A percentile compares a stretch with the other conserved stretches of the same genome.
Evolutionary conservation across 2,888 invertebrate species (phyloP).

Genomic region (Dynastes tityus): DNA sequence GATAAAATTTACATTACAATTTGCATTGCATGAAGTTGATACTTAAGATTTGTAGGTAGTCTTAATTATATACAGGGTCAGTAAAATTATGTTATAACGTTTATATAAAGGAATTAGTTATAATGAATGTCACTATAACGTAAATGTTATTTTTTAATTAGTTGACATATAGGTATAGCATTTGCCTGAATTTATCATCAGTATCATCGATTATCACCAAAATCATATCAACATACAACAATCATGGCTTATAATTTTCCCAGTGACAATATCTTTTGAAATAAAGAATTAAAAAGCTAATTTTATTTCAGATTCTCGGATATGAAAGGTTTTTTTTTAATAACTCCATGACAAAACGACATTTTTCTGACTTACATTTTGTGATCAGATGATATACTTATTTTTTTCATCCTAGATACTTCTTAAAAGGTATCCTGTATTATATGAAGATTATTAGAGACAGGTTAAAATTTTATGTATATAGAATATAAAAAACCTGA

Average conservation of each 20-base stretch:
- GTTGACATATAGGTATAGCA: too few relatives aligned
- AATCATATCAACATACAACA: too few relatives aligned
- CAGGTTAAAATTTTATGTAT: constrained; percentile 36
- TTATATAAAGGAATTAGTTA: background rate
- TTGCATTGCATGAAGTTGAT: too few relatives aligned
- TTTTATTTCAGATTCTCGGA: too few relatives aligned
- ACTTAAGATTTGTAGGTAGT: background rate
- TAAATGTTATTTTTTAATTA: too few relatives aligned
- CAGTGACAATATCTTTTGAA: too few relatives aligned
- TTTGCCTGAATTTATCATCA: too few relatives aligned
- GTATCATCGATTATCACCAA: too few relatives aligned
- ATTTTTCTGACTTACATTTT: background rate
- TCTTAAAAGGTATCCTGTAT: constrained; percentile 21
- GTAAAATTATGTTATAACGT: background rate
- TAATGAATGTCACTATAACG: background rate
- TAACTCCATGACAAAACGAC: background rate
- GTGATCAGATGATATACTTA: constrained; percentile 11
- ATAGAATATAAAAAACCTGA: constrained; percentile 36
- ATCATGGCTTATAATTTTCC: too few relatives aligned
- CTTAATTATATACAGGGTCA: constrained; percentile 17
- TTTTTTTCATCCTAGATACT: background rate
- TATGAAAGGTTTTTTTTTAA: too few relatives aligned
- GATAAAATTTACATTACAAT: too few relatives aligned
- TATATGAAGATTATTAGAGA: constrained; percentile 17
- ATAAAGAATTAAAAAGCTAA: too few relatives aligned